Evolutionary conservation across 2,113 vertebrate genomes (phyloP), one percentile per base, ranked within the genome.

Genomic region (Balaenoptera acutorostrata): DNA sequence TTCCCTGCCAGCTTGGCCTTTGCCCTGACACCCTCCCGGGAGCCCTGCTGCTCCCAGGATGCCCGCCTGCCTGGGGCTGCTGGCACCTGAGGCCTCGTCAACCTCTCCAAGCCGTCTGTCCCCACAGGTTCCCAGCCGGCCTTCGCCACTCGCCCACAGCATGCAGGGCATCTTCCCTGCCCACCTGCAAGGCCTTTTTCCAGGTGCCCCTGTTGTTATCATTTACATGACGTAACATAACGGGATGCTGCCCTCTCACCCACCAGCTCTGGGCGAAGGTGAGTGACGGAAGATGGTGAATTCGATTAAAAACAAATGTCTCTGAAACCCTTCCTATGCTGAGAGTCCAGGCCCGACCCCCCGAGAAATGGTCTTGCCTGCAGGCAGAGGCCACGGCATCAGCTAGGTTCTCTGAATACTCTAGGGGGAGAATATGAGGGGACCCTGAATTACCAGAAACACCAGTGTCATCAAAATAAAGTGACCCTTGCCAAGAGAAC

Each of bases 161-260:
- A 64, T 23, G 0, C 69, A 23, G 68, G 81, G 44, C 71, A n/a
- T 44, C 27, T 23, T 15, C 75, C 39, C 69, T 18, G 55, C 36
- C 44, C 31, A 25, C 75, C 29, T 21, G 49, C 39, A 25, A 29
- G 61, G 31, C 41, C 29, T 0, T 33, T n/a, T 31, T 7, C 52
- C 31, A 36, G 63, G 55, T 3, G 2, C 39, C 20, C 31, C n/a
- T 5, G 13, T 1, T 6, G 0, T 52, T 13, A 10, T 9, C 44
- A 39, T 14, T 72, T 36, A 12, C 44, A 9, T 4, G 20, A 41
- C 1, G 2, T 11, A 29, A 31, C 36, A 36, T 52, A 33, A 33
- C 2, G 1, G 0, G 20, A 64, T 23, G 8, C 59, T 21, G 13
- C 44, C 44, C 29, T 49, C 74, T 52, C 68, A 66, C 82, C 23